Percentiles rank a stretch among this genome's conserved stretches.
phyloP scores from a whole-genome alignment of 35 echinoderm and acorn worm species.

The Lytechinus pictus region DNA sequence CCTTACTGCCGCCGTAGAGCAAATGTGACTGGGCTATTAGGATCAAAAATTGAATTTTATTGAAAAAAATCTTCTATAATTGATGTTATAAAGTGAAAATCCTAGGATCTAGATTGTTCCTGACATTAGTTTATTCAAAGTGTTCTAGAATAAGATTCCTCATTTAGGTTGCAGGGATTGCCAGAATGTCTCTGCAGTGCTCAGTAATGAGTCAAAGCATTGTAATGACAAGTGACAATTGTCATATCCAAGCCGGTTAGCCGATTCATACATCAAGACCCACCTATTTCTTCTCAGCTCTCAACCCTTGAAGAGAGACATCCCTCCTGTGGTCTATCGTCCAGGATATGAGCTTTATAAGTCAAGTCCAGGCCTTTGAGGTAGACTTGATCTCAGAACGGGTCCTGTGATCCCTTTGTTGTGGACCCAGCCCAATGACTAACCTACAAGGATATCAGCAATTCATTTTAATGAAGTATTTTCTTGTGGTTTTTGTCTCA shows the following conservation, averaged over 20 bases:
- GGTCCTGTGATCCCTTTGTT: not conserved
- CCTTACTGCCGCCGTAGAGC: too few relatives aligned
- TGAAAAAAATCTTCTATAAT: too few relatives aligned
- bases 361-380: not conserved
- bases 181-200: not conserved
- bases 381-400: not conserved
- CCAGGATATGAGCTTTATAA: conserved; percentile 15
- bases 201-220: not conserved
- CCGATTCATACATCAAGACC: not conserved
- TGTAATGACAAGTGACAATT: not conserved
- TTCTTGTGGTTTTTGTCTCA: conserved; percentile 7
- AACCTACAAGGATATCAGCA: not conserved
- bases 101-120: too few relatives aligned
- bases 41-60: too few relatives aligned
- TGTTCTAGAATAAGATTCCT: not conserved
- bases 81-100: too few relatives aligned
- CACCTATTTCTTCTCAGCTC: not conserved
- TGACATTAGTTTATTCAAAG: not conserved
- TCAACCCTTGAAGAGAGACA: not conserved
- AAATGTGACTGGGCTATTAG: too few relatives aligned
- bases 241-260: not conserved
- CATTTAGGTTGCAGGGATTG: not conserved
- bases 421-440: conserved; percentile 6
- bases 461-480: not conserved
- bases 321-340: not conserved